phyloP scores from a whole-genome alignment of 2,888 invertebrate species.

The Agrotis exclamationis region DNA sequence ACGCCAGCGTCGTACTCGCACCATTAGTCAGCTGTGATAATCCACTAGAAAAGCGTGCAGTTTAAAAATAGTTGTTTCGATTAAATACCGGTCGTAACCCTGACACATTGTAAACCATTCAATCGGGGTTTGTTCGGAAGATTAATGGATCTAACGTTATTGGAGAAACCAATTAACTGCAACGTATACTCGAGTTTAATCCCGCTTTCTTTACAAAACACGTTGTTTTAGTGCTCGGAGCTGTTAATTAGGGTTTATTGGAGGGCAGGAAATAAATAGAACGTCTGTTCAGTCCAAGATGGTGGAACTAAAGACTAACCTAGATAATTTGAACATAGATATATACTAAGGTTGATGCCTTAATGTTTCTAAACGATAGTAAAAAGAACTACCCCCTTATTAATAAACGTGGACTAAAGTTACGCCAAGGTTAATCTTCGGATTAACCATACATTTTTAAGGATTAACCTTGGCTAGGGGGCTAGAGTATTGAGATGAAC shows the following conservation, averaged over 20 bases:
- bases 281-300: neutral
- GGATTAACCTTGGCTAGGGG: too few species aligned
- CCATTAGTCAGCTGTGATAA: constrained; percentile 34
- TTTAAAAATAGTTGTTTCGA: constrained; percentile 51
- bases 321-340: too few species aligned
- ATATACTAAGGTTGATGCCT: too few species aligned
- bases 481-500: too few species aligned
- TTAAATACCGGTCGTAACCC: constrained; percentile 49
- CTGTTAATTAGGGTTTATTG: neutral
- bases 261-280: neutral
- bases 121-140: constrained; percentile 43
- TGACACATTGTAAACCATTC: constrained; percentile 59
- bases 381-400: too few species aligned
- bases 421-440: too few species aligned
- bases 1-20: neutral
- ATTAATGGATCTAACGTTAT: constrained; percentile 54
- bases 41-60: constrained; percentile 16
- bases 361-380: too few species aligned
- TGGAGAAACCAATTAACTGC: constrained; percentile 53
- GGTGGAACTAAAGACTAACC: neutral
- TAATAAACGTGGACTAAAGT: too few species aligned
- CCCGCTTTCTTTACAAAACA: constrained; percentile 37
- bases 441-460: too few species aligned
- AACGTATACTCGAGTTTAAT: constrained; percentile 25
- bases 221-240: neutral